A percentile compares a stretch with the other conserved stretches of the same genome.
phyloP scores from a whole-genome alignment of 2,113 vertebrate species.

The Ranitomeya imitator region DNA sequence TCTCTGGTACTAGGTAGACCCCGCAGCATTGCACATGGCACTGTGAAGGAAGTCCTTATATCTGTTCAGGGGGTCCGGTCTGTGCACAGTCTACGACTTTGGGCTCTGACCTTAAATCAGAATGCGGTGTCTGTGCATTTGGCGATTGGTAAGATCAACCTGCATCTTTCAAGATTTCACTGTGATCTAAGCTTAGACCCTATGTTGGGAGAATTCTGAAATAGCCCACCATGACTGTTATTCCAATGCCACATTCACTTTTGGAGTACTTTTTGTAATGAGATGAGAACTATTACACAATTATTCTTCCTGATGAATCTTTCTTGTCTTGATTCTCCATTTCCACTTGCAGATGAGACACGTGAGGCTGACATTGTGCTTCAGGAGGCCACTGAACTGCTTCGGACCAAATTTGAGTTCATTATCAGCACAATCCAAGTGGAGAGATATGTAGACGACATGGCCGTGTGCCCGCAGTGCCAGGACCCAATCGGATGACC shows the following conservation, averaged over 20 bases:
- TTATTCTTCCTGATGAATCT: too few relatives aligned
- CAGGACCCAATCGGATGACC: constrained; percentile 78
- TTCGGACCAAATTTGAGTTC: constrained; percentile 87
- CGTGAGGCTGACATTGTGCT: constrained; percentile 80
- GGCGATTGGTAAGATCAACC: constrained; percentile 77
- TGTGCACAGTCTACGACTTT: constrained; percentile 85
- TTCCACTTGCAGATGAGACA: constrained; percentile 70
- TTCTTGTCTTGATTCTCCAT: neutral
- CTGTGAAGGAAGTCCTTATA: constrained; percentile 85
- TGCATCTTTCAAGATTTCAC: neutral
- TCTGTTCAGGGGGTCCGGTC: constrained; percentile 82
- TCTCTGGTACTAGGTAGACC: constrained; percentile 76
- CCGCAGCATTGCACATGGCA: constrained; percentile 77
- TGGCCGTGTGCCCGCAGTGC: constrained; percentile 81
- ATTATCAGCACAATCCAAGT: constrained; percentile 88
- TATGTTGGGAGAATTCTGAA: too few relatives aligned
- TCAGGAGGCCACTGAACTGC: constrained; percentile 79
- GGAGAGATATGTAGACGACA: constrained; percentile 82
- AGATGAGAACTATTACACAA: neutral
- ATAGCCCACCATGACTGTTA: too few relatives aligned
- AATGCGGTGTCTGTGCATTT: constrained; percentile 81
- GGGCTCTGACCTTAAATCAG: constrained; percentile 87
- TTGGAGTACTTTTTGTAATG: neutral
- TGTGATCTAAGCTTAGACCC: neutral
- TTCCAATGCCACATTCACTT: neutral